Evolutionary conservation across 1,140 invertebrate genomes (phyloP).

Genomic region (Oppia nitens): DNA sequence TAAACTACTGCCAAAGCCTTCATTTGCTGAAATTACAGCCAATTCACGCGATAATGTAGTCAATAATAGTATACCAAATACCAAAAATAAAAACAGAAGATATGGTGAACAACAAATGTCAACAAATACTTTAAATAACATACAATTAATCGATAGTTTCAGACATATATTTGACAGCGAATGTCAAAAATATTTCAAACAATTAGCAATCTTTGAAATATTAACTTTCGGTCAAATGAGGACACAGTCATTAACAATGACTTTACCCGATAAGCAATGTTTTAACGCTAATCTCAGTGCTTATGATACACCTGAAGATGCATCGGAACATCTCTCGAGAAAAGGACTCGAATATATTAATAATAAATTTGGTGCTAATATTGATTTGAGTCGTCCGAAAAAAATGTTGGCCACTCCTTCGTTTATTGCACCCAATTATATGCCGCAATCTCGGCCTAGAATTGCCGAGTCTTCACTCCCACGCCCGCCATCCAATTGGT

Average conservation of each 20-base stretch:
- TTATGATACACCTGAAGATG: not conserved
- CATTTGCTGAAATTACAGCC: not conserved
- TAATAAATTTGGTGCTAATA: not conserved
- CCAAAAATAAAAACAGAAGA: not conserved
- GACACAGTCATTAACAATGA: not conserved
- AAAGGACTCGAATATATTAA: not conserved
- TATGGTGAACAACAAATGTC: not conserved
- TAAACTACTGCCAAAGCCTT: not conserved
- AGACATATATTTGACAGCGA: not conserved
- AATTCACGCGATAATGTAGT: not conserved
- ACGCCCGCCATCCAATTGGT: not conserved
- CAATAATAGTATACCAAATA: not conserved
- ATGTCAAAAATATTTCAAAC: not conserved
- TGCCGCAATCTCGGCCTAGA: not conserved
- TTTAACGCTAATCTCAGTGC: not conserved
- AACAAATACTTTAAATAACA: not conserved
- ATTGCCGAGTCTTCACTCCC: not conserved
- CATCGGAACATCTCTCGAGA: not conserved
- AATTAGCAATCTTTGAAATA: not conserved
- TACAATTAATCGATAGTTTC: not conserved
- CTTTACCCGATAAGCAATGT: not conserved
- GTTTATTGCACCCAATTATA: not conserved
- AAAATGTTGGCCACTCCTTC: not conserved
- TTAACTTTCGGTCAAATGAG: not conserved
- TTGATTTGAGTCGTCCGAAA: not conserved